Evolutionary conservation across 2,113 vertebrate genomes (phyloP).

Genomic region (Corythaixoides concolor): DNA sequence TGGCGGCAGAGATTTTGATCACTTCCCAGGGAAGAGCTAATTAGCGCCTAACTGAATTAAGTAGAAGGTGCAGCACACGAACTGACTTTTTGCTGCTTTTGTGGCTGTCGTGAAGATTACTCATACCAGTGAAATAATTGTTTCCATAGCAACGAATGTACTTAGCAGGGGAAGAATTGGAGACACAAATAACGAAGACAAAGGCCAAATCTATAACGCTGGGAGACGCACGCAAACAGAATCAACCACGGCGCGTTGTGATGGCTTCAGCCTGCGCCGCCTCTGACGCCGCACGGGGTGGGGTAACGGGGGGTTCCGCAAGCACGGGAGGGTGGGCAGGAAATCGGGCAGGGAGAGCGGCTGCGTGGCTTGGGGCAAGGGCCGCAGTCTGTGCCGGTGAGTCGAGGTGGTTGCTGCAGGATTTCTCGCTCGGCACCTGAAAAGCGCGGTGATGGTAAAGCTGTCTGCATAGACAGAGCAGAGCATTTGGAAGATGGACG

Average conservation of each 20-base stretch:
- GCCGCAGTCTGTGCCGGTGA: background rate
- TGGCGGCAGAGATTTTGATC: constrained; percentile 37
- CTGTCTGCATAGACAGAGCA: background rate
- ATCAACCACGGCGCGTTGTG: fast-evolving
- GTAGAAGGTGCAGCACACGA: background rate
- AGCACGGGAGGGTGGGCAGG: background rate
- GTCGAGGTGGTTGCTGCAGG: background rate
- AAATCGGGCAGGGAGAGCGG: fast-evolving
- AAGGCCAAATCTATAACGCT: constrained; percentile 27
- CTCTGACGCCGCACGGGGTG: background rate
- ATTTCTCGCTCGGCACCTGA: background rate
- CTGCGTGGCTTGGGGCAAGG: background rate
- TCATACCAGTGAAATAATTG: constrained; percentile 35
- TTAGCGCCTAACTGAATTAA: constrained; percentile 44
- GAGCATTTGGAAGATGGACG: background rate
- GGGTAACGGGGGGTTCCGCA: background rate
- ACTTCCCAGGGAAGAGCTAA: constrained; percentile 11
- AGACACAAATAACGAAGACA: constrained; percentile 38
- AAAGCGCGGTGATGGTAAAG: background rate
- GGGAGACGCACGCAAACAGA: background rate
- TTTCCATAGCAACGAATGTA: constrained; percentile 60
- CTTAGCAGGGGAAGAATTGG: background rate
- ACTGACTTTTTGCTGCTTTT: constrained; percentile 42
- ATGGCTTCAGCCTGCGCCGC: background rate
- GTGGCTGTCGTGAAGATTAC: constrained; percentile 12